Percentiles rank a stretch among this genome's conserved stretches.
phyloP scores from a whole-genome alignment of 2,113 vertebrate species.

The Ranitomeya imitator region DNA sequence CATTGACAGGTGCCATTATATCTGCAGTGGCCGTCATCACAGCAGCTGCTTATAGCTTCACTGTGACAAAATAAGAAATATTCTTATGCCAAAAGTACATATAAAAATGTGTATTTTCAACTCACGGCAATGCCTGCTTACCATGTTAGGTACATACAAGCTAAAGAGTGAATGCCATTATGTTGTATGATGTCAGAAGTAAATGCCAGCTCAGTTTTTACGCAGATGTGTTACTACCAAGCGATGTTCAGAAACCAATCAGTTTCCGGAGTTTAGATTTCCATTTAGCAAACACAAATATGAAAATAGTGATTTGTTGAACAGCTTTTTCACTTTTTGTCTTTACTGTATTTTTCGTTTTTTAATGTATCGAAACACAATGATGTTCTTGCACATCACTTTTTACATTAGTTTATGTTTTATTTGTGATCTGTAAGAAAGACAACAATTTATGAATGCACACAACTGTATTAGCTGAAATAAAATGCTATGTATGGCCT shows the following conservation, averaged over 20 bases:
- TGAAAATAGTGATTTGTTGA: neutral
- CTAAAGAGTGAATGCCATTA: neutral
- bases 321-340: neutral
- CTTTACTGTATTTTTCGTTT: neutral
- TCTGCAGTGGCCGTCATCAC: neutral
- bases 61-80: neutral
- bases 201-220: neutral
- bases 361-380: neutral
- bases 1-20: neutral
- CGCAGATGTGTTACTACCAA: neutral
- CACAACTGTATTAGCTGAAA: neutral
- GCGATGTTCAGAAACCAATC: neutral
- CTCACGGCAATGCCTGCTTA: too few relatives aligned
- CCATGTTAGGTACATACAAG: neutral
- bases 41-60: neutral
- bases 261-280: neutral
- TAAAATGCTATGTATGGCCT: neutral
- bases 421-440: neutral
- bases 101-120: neutral
- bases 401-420: neutral
- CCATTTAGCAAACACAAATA: too few relatives aligned
- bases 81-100: neutral
- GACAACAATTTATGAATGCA: neutral
- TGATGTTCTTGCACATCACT: neutral
- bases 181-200: neutral